Evolutionary conservation across 1,140 invertebrate species (phyloP), one percentile per base, ranked within the genome.

Genomic region (Tetraneura akinire): DNA sequence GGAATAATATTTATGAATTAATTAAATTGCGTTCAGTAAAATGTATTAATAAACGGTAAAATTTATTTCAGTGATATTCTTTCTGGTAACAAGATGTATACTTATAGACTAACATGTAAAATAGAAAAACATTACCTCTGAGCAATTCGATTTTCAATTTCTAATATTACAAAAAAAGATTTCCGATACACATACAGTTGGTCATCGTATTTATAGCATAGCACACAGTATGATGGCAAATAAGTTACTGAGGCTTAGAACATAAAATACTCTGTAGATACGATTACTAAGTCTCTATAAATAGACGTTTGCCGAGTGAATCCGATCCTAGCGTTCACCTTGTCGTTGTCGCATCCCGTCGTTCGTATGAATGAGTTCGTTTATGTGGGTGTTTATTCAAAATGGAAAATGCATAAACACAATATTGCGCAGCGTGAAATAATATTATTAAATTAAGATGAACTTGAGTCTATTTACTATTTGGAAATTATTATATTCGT

Each of bases 261-360:
- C 51, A 45, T 60, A 45, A 45, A 51, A 76, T 60, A 26, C 60
- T 60, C 18, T 18, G 53, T 60, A 74, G 71, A 74, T 74, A 57
- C 73, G 73, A 32, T 60, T 60, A 60, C 51, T 29, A 45, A 45
- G 55, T 60, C 4, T 42, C 74, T 78, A 78, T 78, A 78, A 78
- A 78, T 78, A 78, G 74, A 60, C 49, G 51, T 47, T 16, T 13
- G 10, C 51, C 32, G 71, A 76, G 53, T 26, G 73, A 74, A 57
- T 57, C 47, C 51, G 51, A 45, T 60, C 18, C 32, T 13, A 29
- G 55, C 53, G 37, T 57, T 78, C 55, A 78, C 53, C 55, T 76
- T 76, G 73, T 76, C 73, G 73, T 76, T 76, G 73, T 76, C 73
- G 73, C 73, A 76, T 76, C 73, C 73, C 53, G 55, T 76, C n/a